Percentiles rank a stretch among this genome's conserved stretches.
These are phyloP conservation scores for Catostomus latipinnis DNA, from an alignment of 2,797 vertebrate genomes.

Conservation along the genomic window DNA sequence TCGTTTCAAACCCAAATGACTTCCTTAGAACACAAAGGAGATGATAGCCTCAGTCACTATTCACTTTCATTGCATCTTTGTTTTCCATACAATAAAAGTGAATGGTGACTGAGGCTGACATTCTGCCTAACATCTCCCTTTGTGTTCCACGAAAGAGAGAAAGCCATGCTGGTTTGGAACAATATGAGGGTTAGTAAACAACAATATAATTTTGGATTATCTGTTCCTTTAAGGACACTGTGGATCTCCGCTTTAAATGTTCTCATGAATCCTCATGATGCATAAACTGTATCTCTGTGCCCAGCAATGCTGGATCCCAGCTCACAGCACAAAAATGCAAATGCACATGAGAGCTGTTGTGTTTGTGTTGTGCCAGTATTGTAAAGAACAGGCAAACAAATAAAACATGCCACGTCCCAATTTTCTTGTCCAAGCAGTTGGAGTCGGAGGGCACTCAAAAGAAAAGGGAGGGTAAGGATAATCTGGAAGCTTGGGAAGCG, in stretches of 20 bases:
- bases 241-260: conserved; percentile 14
- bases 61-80: no score
- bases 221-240: no score
- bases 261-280: not conserved
- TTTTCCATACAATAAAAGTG: no score
- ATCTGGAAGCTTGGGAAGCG: conserved; percentile 81
- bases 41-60: no score
- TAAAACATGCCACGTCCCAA: conserved; percentile 70
- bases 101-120: no score
- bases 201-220: no score
- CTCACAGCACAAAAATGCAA: not conserved
- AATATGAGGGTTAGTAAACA: no score
- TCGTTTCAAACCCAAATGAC: no score
- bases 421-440: conserved; percentile 79
- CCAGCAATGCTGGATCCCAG: conserved; percentile 9
- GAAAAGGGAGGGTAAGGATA: conserved; percentile 78
- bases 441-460: conserved; percentile 75
- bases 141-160: no score
- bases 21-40: no score
- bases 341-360: not conserved
- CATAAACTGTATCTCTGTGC: not conserved
- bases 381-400: conserved; percentile 7
- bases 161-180: no score
- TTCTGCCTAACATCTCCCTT: no score
- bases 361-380: conserved; percentile 19